Base-by-base conservation (phyloP, 2,797 vertebrate genomes). In the Staurois parvus region DNA sequence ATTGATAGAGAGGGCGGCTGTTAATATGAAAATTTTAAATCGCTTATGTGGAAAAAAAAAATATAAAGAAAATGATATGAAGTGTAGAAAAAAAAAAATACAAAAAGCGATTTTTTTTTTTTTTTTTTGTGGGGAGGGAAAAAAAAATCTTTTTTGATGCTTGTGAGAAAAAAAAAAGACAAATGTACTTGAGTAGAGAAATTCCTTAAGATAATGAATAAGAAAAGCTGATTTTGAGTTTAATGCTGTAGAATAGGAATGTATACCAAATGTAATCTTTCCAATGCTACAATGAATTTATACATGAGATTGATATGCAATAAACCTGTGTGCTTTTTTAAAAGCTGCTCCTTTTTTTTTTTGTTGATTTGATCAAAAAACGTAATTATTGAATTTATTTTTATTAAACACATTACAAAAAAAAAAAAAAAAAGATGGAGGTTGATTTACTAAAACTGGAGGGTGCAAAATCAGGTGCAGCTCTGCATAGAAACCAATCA, bases 281-380 rank as follows among this genome's bases (percentile, higher is more conserved):
- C 97, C 95, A 94, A 98, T 96, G 97, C 96, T 96, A 98, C 97
- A 91, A 97, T 96, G 96, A 98, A 96, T 99, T 99, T 98, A 98
- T 98, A 98, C 97, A 96, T 97, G 96, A 99, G 97, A 99, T 97
- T 97, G 97, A 99, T 97, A 98, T 98, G 97, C 97, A 99, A 99
- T 99, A 99, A 99, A 99, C 96, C 97, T 96, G 97, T 98, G 97
- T 99, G 98, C 97, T 99, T 99, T 98, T 99, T 96, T 96, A 95
- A 91, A 89, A 59, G 68, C 59, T 26, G 90, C 88, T 85, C 88
- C 84, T 0, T 4, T 66, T 72, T 83, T 94, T 10, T 88, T 82
- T 86, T 91, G 15, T 2, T 0, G 79, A 15, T 29, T 66, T 29
- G 28, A 28, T 29, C 0, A 66, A 28, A 66, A 66, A 3, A n/a